These are phyloP conservation scores for Rhynchopsitta pachyrhyncha DNA, from an alignment of 2,113 vertebrate species.

Conservation along the genomic window DNA sequence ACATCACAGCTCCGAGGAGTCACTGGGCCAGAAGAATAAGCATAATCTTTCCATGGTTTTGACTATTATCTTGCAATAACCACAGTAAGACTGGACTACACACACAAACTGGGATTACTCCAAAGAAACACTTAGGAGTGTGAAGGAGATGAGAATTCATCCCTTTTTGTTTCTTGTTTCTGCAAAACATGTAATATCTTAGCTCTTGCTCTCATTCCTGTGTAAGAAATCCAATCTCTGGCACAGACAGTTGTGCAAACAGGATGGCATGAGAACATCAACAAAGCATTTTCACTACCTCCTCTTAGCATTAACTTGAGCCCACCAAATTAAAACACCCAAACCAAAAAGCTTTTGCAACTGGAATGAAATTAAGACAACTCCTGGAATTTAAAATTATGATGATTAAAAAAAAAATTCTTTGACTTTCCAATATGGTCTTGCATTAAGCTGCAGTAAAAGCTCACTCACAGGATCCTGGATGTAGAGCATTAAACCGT, in stretches of 20 bases:
- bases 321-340: background rate
- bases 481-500: conserved; percentile 48
- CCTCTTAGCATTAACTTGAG: background rate
- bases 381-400: conserved; percentile 65
- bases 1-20: background rate
- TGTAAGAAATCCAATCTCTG: background rate
- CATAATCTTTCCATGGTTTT: background rate
- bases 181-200: background rate
- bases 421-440: conserved; percentile 77
- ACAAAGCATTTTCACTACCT: background rate
- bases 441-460: conserved; percentile 18
- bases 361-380: conserved; percentile 77
- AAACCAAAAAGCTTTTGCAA: conserved; percentile 21
- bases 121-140: background rate
- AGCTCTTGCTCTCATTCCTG: background rate
- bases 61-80: background rate
- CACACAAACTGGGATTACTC: background rate
- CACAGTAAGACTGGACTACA: background rate
- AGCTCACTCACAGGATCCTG: background rate
- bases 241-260: background rate
- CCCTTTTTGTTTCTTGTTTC: background rate
- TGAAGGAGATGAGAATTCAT: background rate
- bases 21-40: background rate
- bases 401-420: conserved; percentile 74
- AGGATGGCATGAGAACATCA: background rate